Evolutionary conservation across 1,140 invertebrate genomes (phyloP).

Genomic region (Arion vulgaris): DNA sequence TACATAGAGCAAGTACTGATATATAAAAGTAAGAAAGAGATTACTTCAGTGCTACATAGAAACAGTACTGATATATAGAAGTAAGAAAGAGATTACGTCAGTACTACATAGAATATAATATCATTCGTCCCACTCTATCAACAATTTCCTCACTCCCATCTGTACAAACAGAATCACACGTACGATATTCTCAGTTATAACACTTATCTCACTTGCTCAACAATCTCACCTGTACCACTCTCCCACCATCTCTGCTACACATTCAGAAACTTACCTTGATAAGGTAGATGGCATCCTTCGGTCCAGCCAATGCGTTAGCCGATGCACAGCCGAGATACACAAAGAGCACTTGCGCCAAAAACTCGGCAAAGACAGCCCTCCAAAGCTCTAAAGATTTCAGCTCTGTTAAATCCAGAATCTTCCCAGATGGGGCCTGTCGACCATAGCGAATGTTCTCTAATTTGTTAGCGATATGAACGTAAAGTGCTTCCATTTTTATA

Average conservation of each 20-base stretch:
- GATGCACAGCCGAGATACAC: conserved; percentile 88
- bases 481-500: conserved; percentile 49
- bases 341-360: conserved; percentile 87
- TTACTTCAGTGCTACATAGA: too few species aligned
- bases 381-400: conserved; percentile 83
- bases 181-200: too few species aligned
- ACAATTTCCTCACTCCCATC: too few species aligned
- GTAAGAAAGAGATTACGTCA: too few species aligned
- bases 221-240: too few species aligned
- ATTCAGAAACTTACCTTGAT: conserved; percentile 41
- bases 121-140: too few species aligned
- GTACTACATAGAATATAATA: too few species aligned
- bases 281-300: conserved; percentile 17
- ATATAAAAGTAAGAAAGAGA: too few species aligned
- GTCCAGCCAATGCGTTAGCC: conserved; percentile 76
- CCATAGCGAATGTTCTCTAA: conserved; percentile 49
- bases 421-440: conserved; percentile 21
- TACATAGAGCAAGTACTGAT: too few species aligned
- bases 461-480: conserved; percentile 54
- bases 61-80: too few species aligned
- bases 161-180: too few species aligned
- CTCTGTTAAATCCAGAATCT: conserved; percentile 44
- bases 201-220: too few species aligned
- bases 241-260: not conserved
- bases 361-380: conserved; percentile 89